These are phyloP conservation scores for Altica lythri DNA, from an alignment of 2,888 invertebrate species.

Conservation along the genomic window DNA sequence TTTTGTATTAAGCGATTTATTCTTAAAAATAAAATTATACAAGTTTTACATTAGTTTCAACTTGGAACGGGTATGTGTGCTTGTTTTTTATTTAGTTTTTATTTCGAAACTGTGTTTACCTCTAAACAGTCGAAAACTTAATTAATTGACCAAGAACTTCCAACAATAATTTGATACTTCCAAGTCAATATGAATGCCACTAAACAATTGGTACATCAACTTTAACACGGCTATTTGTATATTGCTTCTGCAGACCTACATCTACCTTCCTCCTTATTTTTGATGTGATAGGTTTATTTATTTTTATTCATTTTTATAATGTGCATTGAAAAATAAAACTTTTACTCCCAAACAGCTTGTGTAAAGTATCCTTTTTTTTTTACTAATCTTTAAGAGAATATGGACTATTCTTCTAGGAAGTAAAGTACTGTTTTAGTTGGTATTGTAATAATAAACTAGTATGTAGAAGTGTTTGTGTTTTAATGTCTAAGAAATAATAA, in stretches of 20 bases:
- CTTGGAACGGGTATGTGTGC: too few species aligned
- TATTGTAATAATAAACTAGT: slow-evolving; percentile 56
- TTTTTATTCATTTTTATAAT: slow-evolving; percentile 30
- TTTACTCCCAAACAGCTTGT: slow-evolving; percentile 49
- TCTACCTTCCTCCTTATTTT: slow-evolving; percentile 30
- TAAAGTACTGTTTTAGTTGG: slow-evolving; percentile 56
- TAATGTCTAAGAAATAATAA: too few species aligned
- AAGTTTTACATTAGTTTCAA: too few species aligned
- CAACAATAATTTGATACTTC: too few species aligned
- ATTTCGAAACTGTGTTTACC: too few species aligned
- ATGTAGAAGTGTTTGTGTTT: slow-evolving; percentile 43
- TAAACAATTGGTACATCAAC: not conserved
- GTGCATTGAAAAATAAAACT: slow-evolving; percentile 31
- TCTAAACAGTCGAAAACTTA: too few species aligned
- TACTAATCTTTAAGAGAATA: slow-evolving; percentile 55
- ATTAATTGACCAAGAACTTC: too few species aligned
- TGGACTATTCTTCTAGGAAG: slow-evolving; percentile 58
- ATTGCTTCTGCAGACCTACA: slow-evolving; percentile 51
- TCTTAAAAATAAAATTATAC: too few species aligned
- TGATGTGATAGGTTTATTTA: slow-evolving; percentile 39
- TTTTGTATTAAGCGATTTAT: too few species aligned
- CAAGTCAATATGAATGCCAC: too few species aligned
- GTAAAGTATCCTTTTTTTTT: slow-evolving; percentile 55
- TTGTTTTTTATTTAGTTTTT: too few species aligned
- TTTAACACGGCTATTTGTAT: slow-evolving; percentile 41